These are phyloP conservation scores for Drosophila kikkawai DNA, from an alignment of 1,140 invertebrate species.

Conservation along the genomic window DNA sequence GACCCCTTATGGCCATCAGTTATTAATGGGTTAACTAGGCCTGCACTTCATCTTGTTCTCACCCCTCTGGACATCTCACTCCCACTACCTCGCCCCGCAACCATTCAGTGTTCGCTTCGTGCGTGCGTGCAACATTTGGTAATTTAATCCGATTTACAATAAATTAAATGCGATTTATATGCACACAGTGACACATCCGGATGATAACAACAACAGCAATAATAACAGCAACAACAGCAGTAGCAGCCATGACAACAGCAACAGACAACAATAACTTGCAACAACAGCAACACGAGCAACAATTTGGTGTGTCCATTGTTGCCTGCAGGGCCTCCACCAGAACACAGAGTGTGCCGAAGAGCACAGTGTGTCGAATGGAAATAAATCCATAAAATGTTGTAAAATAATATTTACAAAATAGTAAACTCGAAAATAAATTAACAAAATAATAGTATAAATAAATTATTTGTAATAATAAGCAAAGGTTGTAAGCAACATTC, in stretches of 20 bases:
- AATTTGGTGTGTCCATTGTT: constrained; percentile 70
- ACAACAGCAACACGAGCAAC: constrained; percentile 48
- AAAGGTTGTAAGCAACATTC: neutral
- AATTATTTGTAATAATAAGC: neutral
- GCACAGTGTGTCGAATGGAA: constrained; percentile 6
- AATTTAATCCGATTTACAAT: constrained; percentile 84
- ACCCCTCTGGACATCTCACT: neutral
- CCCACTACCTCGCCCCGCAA: neutral
- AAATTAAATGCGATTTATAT: constrained; percentile 85
- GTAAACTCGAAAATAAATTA: too few species aligned
- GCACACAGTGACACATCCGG: constrained; percentile 83
- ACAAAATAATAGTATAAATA: neutral
- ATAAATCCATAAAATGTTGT: too few species aligned
- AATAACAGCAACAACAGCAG: constrained; percentile 30
- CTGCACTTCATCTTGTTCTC: constrained; percentile 13
- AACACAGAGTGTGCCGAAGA: neutral
- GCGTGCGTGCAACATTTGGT: constrained; percentile 81
- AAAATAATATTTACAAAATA: too few species aligned
- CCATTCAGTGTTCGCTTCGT: constrained; percentile 14
- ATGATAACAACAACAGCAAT: constrained; percentile 73
- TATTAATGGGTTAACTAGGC: constrained; percentile 37
- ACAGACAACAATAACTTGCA: constrained; percentile 47
- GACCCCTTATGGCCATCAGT: neutral
- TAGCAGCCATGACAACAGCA: constrained; percentile 25
- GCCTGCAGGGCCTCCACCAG: constrained; percentile 36